These are phyloP conservation scores for Aricia artaxerxes DNA, from an alignment of 2,888 invertebrate species.

Conservation along the genomic window DNA sequence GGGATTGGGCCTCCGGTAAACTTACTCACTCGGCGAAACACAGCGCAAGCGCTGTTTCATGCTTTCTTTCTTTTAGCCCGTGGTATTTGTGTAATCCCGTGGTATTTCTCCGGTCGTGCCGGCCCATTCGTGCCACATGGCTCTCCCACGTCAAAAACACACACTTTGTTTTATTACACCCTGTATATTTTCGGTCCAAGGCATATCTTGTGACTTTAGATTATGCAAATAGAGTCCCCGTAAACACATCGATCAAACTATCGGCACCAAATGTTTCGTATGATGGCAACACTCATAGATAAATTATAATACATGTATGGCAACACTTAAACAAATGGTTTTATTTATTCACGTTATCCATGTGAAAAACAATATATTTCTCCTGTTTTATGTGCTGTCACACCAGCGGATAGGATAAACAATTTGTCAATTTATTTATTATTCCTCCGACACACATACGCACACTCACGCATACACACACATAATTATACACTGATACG, in stretches of 20 bases:
- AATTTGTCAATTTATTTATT: background rate
- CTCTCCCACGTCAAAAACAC: too few species aligned
- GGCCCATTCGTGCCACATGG: too few species aligned
- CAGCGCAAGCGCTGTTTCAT: too few species aligned
- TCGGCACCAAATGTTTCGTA: background rate
- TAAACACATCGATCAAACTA: slow-evolving; percentile 8
- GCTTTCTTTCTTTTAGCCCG: too few species aligned
- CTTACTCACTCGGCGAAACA: too few species aligned
- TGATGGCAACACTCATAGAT: background rate
- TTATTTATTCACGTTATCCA: slow-evolving; percentile 1
- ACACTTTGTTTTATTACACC: background rate
- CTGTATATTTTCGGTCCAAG: background rate
- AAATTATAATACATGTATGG: slow-evolving; percentile 4
- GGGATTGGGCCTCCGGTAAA: too few species aligned
- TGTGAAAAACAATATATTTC: slow-evolving; percentile 6
- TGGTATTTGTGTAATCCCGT: too few species aligned
- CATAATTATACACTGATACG: too few species aligned
- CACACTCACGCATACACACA: too few species aligned
- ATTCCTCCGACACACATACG: background rate
- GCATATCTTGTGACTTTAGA: background rate
- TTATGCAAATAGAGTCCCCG: background rate
- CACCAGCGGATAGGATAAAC: background rate
- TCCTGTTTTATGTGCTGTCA: background rate
- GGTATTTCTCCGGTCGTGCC: too few species aligned
- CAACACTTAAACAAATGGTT: slow-evolving; percentile 11